These are phyloP conservation scores for Chlorospingus semifuscus DNA, from an alignment of 2,797 vertebrate species.

Conservation along the genomic window DNA sequence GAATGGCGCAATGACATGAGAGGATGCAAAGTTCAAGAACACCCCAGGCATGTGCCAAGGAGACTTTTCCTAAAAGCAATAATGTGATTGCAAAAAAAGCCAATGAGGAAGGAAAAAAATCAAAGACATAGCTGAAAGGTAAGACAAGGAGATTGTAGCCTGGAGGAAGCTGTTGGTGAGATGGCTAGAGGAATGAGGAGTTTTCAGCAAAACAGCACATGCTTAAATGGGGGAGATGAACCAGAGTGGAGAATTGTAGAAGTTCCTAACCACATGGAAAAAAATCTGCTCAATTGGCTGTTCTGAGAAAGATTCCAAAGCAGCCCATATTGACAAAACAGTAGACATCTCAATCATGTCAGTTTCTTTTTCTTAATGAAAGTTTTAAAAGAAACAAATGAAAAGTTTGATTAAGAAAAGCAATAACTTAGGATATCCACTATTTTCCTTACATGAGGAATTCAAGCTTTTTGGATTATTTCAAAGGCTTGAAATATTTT, in stretches of 20 bases:
- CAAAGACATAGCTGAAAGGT: background rate
- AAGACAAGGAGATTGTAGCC: background rate
- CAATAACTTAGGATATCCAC: background rate
- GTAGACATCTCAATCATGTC: background rate
- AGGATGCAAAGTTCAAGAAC: slow-evolving; percentile 2
- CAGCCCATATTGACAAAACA: background rate
- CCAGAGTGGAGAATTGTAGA: background rate
- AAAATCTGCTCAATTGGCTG: background rate
- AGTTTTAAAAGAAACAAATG: background rate
- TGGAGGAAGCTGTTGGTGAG: background rate
- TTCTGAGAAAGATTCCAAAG: background rate
- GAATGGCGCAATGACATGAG: background rate
- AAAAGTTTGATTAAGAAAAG: background rate
- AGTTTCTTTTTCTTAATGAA: background rate
- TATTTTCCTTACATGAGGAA: background rate
- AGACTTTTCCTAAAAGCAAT: background rate
- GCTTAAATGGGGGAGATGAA: background rate
- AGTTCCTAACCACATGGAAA: background rate
- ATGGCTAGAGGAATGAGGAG: background rate
- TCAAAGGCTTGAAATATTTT: background rate
- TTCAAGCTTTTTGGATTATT: background rate
- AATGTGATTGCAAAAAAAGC: background rate
- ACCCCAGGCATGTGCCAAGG: background rate
- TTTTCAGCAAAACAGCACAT: background rate
- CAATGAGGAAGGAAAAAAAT: background rate